Evolutionary conservation across 2,888 invertebrate species (phyloP), one percentile per base, ranked within the genome.

Genomic region (Coleophora deauratella): DNA sequence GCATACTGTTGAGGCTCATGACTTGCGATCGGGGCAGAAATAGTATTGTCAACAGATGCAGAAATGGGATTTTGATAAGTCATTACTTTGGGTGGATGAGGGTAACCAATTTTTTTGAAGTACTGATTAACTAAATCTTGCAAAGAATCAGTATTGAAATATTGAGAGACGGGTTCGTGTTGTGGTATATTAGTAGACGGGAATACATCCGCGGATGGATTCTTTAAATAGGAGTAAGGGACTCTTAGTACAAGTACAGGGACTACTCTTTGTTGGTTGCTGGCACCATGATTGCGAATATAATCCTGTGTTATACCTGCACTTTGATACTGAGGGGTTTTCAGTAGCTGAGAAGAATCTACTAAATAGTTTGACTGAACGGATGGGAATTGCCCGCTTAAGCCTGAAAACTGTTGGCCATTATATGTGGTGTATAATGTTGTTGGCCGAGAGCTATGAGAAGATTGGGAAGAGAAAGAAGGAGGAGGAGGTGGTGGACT

Each of bases 171-270:
- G 1, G 88, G 88, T 55, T 88, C 87, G 48, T 77, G 81, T 33
- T 86, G 74, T 1, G 89, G 89, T 42, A 88, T 59, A 52, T 88
- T 87, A 1, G 89, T 82, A 56, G 10, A 11, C 7, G 31, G 11
- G 9, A 88, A 88, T 1, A 89, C 52, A 49, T 86, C 86, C 21
- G 84, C 82, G 7, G 80, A 67, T 1, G 88, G 86, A 55, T 86
- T 87, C 37, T 73, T 75, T 1, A 89, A 57, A 41, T 88, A 88
- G 4, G 88, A 87, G 43, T 87, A 88, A 34, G 88, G 88, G 31
- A 89, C 84, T 59, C 88, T 78, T 32, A 89, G 55, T 13, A 89
- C 87, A 46, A 89, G 70, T 10, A 89, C 89, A 6, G 89, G 89
- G 4, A 89, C 86, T 2, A 87, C 84, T 54, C 78, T 72, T 33